Evolutionary conservation across 2,113 vertebrate species (phyloP), one percentile per base, ranked within the genome.

Genomic region (Grantiella picta): DNA sequence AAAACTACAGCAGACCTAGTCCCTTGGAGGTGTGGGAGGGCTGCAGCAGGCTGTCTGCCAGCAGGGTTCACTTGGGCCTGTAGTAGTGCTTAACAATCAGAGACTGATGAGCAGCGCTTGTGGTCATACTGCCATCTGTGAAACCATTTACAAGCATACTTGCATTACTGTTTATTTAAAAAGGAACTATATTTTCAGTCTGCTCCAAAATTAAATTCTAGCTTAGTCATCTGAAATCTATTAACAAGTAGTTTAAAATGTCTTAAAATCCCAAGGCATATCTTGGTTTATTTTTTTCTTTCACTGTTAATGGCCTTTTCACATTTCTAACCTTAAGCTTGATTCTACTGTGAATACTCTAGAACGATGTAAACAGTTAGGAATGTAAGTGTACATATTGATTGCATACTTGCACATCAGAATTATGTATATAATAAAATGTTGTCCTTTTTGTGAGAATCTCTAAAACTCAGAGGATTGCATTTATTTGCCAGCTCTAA

Each of bases 371-470:
- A 95, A 98, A 97, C 97, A 98, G 97, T 98, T 98, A 97, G 98
- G 97, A 98, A 98, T 98, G 98, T 98, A 97, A 94, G 80, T 98
- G 98, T 98, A 98, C 97, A 97, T 98, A 98, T 97, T 95, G 97
- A 98, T 97, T 98, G 98, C 98, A 97, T 96, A 99, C 96, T 99
- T 99, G 98, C 99, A 99, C 98, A 99, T 98, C 98, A 95, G 96
- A 97, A 93, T 86, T 95, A 73, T 98, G 98, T 99, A 99, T 98
- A 99, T 98, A 98, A 93, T 96, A 94, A 98, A 97, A 96, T 79
- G 87, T 92, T 88, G 96, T 96, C 94, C 97, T 98, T 98, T 97
- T 97, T 98, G 97, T 98, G 97, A 98, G 97, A 98, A 97, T 97
- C 98, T 93, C 95, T 98, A 96, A 83, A 94, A 86, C 95, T 97